Percentiles rank a stretch among this genome's conserved stretches.
phyloP scores from a whole-genome alignment of 2,113 vertebrate genomes.

The Propithecus coquereli region DNA sequence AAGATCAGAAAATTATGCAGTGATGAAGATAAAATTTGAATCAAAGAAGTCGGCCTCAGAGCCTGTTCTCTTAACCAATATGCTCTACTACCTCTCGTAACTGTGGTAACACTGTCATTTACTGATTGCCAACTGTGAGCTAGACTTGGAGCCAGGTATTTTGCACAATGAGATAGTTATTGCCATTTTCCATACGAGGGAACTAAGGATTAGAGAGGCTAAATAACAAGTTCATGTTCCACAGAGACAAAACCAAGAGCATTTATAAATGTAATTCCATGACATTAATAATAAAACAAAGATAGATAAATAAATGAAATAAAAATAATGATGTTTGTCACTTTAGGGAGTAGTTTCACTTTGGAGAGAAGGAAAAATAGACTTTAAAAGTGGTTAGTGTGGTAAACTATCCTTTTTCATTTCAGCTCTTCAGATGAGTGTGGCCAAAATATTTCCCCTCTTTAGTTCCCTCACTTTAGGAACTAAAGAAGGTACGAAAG shows the following conservation, averaged over 20 bases:
- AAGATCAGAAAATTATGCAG: not conserved
- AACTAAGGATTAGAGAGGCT: not conserved
- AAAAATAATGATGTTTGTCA: not conserved
- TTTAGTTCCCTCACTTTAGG: not conserved
- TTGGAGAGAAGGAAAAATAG: conserved; percentile 1
- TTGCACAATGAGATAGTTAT: not conserved
- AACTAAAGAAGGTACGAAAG: not conserved
- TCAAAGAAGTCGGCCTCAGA: not conserved
- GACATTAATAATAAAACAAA: not conserved
- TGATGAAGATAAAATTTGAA: conserved; percentile 20
- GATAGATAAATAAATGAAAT: not conserved
- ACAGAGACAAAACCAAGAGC: not conserved
- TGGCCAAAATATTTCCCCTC: not conserved
- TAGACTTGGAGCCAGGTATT: not conserved
- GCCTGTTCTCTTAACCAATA: not conserved
- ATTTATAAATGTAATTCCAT: not conserved
- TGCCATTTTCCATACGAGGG: not conserved
- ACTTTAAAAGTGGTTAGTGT: not conserved
- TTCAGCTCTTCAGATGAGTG: conserved; percentile 6
- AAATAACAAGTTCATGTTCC: not conserved
- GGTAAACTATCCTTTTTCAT: not conserved
- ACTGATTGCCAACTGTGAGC: not conserved
- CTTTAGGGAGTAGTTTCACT: not conserved
- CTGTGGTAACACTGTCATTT: not conserved
- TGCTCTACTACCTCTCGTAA: not conserved